A percentile compares a stretch with the other conserved stretches of the same genome.
Conservation (phyloP, 2,797 vertebrate genomes). For the Arrhamphus sclerolepis region DNA sequence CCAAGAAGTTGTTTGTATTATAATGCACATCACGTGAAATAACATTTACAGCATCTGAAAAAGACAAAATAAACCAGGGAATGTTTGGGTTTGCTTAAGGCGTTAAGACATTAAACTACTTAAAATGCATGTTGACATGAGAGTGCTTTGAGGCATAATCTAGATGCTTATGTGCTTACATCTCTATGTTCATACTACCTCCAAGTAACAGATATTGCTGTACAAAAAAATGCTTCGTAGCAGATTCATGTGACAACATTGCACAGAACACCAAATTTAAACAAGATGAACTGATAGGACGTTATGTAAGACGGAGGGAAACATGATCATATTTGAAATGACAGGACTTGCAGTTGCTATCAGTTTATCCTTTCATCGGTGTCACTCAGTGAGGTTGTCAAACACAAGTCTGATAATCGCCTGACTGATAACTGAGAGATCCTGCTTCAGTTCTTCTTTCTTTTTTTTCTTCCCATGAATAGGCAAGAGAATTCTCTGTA, state of each 20-base stretch:
- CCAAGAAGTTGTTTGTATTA: neutral
- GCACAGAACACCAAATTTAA: neutral
- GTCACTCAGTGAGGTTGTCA: slow-evolving; percentile 15
- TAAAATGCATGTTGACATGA: too few species aligned
- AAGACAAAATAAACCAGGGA: too few species aligned
- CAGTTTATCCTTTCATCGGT: neutral
- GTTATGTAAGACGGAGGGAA: slow-evolving; percentile 5
- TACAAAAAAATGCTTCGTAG: neutral
- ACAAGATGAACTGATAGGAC: slow-evolving; percentile 1
- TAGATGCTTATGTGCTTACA: too few species aligned
- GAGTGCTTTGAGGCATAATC: too few species aligned
- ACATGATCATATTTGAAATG: neutral
- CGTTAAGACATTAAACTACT: too few species aligned
- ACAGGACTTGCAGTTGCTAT: neutral
- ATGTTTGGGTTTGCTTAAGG: too few species aligned
- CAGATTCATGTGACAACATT: neutral
- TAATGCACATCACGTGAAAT: slow-evolving; percentile 1
- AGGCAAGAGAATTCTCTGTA: slow-evolving; percentile 1
- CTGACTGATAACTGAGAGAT: neutral
- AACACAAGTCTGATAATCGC: neutral
- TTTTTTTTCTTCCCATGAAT: neutral
- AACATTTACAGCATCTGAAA: too few species aligned
- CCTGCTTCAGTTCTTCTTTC: too few species aligned
- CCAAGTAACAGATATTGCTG: neutral
- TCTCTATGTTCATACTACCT: too few species aligned